These are phyloP conservation scores for Heteromyza rotundicornis DNA, from an alignment of 2,888 invertebrate genomes.

Conservation along the genomic window DNA sequence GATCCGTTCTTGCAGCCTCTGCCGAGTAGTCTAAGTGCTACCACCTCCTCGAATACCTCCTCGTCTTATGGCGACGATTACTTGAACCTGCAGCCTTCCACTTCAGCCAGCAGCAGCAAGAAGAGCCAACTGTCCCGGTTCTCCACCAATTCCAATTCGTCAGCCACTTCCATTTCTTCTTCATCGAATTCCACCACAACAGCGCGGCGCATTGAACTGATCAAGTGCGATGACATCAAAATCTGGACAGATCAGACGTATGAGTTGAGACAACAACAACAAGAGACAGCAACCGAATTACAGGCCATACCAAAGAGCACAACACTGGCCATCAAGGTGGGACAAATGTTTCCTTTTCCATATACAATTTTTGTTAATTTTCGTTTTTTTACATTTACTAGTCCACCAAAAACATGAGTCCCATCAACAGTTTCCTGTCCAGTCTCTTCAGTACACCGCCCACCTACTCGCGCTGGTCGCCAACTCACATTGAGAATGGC, in stretches of 20 bases:
- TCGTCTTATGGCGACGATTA: constrained; percentile 21
- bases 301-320: constrained; percentile 25
- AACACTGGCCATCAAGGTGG: constrained; percentile 10
- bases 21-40: not conserved
- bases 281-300: constrained; percentile 19
- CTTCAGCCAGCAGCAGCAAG: constrained; percentile 27
- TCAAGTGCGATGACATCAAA: constrained; percentile 61
- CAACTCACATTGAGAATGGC: constrained; percentile 21
- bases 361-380: not conserved
- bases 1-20: no score
- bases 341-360: no score
- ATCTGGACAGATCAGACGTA: constrained; percentile 58
- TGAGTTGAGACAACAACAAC: constrained; percentile 22
- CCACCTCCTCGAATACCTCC: constrained; percentile 19
- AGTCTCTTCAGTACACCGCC: constrained; percentile 53
- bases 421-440: constrained; percentile 48
- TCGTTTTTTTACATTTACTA: not conserved
- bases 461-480: constrained; percentile 50
- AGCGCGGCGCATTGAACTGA: constrained; percentile 45
- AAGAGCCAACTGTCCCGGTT: constrained; percentile 7
- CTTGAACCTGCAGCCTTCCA: constrained; percentile 32
- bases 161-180: constrained; percentile 31
- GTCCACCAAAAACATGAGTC: constrained; percentile 41
- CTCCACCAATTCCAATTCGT: constrained; percentile 29
- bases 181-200: constrained; percentile 23